Percentiles rank a stretch among this genome's conserved stretches.
Conservation (phyloP, 2,113 vertebrate genomes). For the Petrocephalus microphthalmus region DNA sequence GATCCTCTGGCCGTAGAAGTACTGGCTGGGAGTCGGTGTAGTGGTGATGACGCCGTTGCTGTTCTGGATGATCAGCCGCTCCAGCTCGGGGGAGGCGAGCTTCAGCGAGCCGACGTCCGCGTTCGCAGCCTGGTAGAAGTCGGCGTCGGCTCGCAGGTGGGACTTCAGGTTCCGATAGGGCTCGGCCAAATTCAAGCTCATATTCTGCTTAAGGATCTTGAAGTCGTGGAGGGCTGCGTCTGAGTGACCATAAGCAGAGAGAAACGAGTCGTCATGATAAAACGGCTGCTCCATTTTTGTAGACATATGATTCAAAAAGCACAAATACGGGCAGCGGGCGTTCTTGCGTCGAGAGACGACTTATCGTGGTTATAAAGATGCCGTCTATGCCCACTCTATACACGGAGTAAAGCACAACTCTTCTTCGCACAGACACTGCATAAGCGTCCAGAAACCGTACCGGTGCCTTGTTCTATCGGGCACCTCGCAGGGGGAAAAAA, state of each 20-base stretch:
- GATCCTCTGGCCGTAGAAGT: conserved; percentile 65
- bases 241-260: conserved; percentile 78
- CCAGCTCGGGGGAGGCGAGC: conserved; percentile 80
- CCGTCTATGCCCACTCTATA: not conserved
- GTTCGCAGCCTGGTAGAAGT: conserved; percentile 55
- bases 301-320: conserved; percentile 59
- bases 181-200: conserved; percentile 77
- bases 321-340: conserved; percentile 16
- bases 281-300: conserved; percentile 93
- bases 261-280: conserved; percentile 88
- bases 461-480: conserved; percentile 10
- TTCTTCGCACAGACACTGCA: conserved; percentile 7
- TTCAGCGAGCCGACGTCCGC: conserved; percentile 72
- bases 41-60: conserved; percentile 83
- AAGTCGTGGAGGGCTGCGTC: conserved; percentile 71
- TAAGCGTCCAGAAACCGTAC: conserved; percentile 46
- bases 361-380: conserved; percentile 6
- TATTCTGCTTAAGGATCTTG: conserved; percentile 78
- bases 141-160: conserved; percentile 59
- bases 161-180: conserved; percentile 74
- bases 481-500: conserved; percentile 33
- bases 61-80: conserved; percentile 83
- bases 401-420: not conserved
- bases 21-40: conserved; percentile 69
- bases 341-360: conserved; percentile 9